These are phyloP conservation scores for Hirtodrosophila cameraria DNA, from an alignment of 2,888 invertebrate genomes.

Conservation along the genomic window DNA sequence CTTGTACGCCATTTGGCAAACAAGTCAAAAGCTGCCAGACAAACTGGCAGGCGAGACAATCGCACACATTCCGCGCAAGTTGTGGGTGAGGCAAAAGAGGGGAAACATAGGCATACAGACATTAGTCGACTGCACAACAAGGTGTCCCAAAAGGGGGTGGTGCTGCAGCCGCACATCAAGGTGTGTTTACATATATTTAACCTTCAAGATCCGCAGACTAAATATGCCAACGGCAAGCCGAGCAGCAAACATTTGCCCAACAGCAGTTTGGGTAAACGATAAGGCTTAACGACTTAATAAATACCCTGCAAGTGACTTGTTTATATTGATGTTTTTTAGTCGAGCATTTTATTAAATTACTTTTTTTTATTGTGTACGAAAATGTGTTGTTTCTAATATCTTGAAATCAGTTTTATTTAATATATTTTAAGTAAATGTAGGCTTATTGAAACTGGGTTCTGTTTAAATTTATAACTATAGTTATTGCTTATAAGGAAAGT, in stretches of 20 bases:
- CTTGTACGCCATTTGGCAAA: slow-evolving; percentile 80
- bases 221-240: slow-evolving; percentile 64
- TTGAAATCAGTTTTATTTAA: no score
- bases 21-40: slow-evolving; percentile 71
- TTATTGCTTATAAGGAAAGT: no score
- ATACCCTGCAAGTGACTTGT: slow-evolving; percentile 50
- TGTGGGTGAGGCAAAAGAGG: no score
- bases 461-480: no score
- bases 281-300: slow-evolving; percentile 12
- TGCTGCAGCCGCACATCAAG: slow-evolving; percentile 66
- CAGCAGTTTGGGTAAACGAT: background rate
- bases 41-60: slow-evolving; percentile 42
- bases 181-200: slow-evolving; percentile 76
- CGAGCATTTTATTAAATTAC: no score
- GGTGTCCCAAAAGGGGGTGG: slow-evolving; percentile 10
- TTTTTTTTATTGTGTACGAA: no score
- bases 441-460: no score
- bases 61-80: background rate
- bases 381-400: no score
- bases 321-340: no score
- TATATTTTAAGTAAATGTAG: no score
- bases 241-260: slow-evolving; percentile 49
- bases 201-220: slow-evolving; percentile 74
- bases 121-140: background rate
- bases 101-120: no score